phyloP scores from a whole-genome alignment of 1,140 invertebrate species.

The Zelostemma sp. region DNA sequence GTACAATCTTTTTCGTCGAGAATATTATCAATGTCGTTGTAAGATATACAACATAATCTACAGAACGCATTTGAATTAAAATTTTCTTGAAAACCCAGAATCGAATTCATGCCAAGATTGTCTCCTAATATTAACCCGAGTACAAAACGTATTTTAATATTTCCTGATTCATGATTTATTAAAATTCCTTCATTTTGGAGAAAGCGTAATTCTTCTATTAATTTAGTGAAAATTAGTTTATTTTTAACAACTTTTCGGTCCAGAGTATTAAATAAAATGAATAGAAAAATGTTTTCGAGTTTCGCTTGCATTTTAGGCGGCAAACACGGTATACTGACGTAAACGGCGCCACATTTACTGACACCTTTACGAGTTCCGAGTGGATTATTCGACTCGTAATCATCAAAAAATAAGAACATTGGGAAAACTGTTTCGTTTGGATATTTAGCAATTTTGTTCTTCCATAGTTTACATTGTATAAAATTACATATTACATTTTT shows the following conservation, averaged over 20 bases:
- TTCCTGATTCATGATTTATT: conserved; percentile 4
- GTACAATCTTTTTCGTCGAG: conserved; percentile 15
- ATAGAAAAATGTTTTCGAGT: too few relatives aligned
- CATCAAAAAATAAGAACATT: conserved; percentile 48
- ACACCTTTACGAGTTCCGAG: conserved; percentile 51
- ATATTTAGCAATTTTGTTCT: conserved; percentile 19
- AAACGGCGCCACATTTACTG: conserved; percentile 51
- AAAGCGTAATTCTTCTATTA: conserved; percentile 30
- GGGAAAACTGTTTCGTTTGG: conserved; percentile 48
- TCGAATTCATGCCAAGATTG: conserved; percentile 28
- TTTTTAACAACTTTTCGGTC: conserved; percentile 45
- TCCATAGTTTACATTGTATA: conserved; percentile 52
- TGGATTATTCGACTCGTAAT: conserved; percentile 47
- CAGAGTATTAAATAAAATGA: conserved; percentile 45
- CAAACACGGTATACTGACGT: conserved; percentile 52
- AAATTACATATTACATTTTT: conserved; percentile 36
- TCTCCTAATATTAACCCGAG: conserved; percentile 24
- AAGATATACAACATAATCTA: conserved; percentile 21
- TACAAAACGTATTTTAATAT: conserved; percentile 20
- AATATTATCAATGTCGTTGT: conserved; percentile 16
- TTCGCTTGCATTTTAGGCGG: conserved; percentile 45
- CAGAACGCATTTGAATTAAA: conserved; percentile 24
- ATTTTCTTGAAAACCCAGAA: too few relatives aligned
- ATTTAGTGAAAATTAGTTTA: conserved; percentile 25
- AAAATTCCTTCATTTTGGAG: conserved; percentile 17